Conservation (phyloP, 2,888 invertebrate genomes). For the Drosophila putrida region DNA sequence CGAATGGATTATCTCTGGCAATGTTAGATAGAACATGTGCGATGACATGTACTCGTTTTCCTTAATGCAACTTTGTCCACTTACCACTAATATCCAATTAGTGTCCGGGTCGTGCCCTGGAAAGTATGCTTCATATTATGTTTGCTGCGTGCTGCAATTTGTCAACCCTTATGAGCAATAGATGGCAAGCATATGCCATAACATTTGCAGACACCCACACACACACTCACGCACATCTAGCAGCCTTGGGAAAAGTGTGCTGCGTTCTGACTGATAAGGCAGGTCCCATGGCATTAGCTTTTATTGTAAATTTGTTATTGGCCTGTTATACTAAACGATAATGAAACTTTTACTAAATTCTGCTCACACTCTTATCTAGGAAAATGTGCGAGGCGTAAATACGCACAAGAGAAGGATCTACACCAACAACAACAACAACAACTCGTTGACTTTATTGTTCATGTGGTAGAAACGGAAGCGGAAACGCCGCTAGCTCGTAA, state of each 20-base stretch:
- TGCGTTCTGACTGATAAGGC: slow-evolving; percentile 65
- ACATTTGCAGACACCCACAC: slow-evolving; percentile 27
- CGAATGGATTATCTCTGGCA: slow-evolving; percentile 45
- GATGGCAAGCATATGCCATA: slow-evolving; percentile 60
- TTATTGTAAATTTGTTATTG: slow-evolving; percentile 80
- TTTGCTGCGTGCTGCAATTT: slow-evolving; percentile 66
- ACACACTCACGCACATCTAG: slow-evolving; percentile 1
- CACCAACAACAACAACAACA: slow-evolving; percentile 17
- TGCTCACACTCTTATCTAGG: slow-evolving; percentile 45
- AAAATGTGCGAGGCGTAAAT: slow-evolving; percentile 69
- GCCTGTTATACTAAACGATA: slow-evolving; percentile 77
- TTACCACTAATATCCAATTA: slow-evolving; percentile 78
- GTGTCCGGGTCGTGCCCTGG: slow-evolving; percentile 59
- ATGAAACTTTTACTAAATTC: slow-evolving; percentile 39
- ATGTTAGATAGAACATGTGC: slow-evolving; percentile 68
- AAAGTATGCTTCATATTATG: slow-evolving; percentile 75
- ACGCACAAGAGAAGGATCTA: slow-evolving; percentile 17
- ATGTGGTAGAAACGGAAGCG: slow-evolving; percentile 48
- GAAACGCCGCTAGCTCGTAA: slow-evolving; percentile 53
- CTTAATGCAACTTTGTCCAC: slow-evolving; percentile 51
- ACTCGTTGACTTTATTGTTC: slow-evolving; percentile 49
- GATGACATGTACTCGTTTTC: slow-evolving; percentile 17
- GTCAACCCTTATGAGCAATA: slow-evolving; percentile 64
- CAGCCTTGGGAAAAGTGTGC: slow-evolving; percentile 20
- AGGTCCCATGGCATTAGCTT: slow-evolving; percentile 56